Percentiles rank a stretch among this genome's conserved stretches.
phyloP scores from a whole-genome alignment of 1,140 invertebrate genomes.

The Trichogramma pretiosum region DNA sequence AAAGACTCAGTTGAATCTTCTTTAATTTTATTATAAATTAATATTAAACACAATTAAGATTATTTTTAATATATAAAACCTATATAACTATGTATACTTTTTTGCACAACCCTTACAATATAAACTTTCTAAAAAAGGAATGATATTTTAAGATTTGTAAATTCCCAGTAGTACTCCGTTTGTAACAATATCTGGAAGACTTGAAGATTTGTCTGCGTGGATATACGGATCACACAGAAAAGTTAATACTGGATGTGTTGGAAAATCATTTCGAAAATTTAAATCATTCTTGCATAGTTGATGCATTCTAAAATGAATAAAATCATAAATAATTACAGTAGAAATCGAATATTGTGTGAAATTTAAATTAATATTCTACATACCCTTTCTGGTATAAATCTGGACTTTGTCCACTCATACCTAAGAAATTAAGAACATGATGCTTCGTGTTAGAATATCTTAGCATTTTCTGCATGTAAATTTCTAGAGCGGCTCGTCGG shows the following conservation, averaged over 20 bases:
- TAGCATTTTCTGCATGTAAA: slow-evolving; percentile 52
- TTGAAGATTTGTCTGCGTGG: slow-evolving; percentile 26
- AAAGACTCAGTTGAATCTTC: too few species aligned
- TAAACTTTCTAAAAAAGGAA: slow-evolving; percentile 7
- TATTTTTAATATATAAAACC: too few species aligned
- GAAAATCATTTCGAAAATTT: slow-evolving; percentile 17
- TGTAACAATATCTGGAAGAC: slow-evolving; percentile 46
- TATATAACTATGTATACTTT: too few species aligned
- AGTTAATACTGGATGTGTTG: slow-evolving; percentile 42
- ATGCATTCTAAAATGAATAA: slow-evolving; percentile 21
- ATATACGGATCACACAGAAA: slow-evolving; percentile 40
- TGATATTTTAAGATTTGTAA: slow-evolving; percentile 31
- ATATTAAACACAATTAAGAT: too few species aligned
- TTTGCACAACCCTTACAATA: too few species aligned
- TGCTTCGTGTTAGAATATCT: slow-evolving; percentile 38
- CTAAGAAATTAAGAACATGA: slow-evolving; percentile 43
- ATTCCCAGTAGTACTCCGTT: slow-evolving; percentile 43
- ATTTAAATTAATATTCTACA: slow-evolving; percentile 6
- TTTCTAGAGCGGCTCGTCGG: slow-evolving; percentile 47
- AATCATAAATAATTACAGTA: neutral
- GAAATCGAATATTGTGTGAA: too few species aligned
- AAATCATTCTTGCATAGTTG: slow-evolving; percentile 21
- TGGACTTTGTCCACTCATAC: slow-evolving; percentile 30
- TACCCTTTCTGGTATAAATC: slow-evolving; percentile 31
- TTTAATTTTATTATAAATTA: too few species aligned